A percentile compares a stretch with the other conserved stretches of the same genome.
Evolutionary conservation across 92 coral and sea anemone genomes (phyloP).

Genomic region (Actinernus sp.): DNA sequence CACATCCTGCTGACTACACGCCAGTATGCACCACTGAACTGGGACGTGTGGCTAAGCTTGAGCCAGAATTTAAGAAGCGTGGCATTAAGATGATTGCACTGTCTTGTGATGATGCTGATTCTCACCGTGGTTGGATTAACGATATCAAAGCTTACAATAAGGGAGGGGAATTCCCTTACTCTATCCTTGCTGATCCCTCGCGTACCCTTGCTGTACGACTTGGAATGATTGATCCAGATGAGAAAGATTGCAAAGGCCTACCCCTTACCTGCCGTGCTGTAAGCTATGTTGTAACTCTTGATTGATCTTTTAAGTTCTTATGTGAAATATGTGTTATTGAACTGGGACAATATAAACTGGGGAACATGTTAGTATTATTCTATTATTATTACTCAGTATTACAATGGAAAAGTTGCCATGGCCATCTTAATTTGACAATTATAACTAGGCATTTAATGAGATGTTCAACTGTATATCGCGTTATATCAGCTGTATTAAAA

Average conservation of each 20-base stretch:
- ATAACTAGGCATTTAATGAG: no score
- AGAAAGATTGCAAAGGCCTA: conserved; percentile 86
- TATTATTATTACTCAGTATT: no score
- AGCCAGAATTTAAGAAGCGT: conserved; percentile 70
- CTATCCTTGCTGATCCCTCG: conserved; percentile 91
- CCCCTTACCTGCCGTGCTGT: conserved; percentile 98
- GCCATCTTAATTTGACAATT: no score
- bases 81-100: conserved; percentile 92
- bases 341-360: no score
- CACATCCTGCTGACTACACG: conserved; percentile 98
- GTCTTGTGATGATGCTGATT: conserved; percentile 87
- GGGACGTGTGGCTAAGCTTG: conserved; percentile 76
- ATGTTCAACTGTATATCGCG: no score
- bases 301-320: no score
- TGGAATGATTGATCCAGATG: conserved; percentile 98
- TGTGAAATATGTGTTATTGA: no score
- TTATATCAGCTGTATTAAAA: no score
- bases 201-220: conserved; percentile 88
- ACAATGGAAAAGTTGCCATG: no score
- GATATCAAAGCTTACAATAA: conserved; percentile 65
- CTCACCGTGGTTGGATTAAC: conserved; percentile 92
- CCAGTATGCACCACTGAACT: conserved; percentile 99
- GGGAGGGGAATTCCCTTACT: conserved; percentile 64
- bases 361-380: no score
- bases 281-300: no score